A percentile compares a stretch with the other conserved stretches of the same genome.
Evolutionary conservation across 2,797 vertebrate genomes (phyloP).

Genomic region (Enteromius fasciolatus): DNA sequence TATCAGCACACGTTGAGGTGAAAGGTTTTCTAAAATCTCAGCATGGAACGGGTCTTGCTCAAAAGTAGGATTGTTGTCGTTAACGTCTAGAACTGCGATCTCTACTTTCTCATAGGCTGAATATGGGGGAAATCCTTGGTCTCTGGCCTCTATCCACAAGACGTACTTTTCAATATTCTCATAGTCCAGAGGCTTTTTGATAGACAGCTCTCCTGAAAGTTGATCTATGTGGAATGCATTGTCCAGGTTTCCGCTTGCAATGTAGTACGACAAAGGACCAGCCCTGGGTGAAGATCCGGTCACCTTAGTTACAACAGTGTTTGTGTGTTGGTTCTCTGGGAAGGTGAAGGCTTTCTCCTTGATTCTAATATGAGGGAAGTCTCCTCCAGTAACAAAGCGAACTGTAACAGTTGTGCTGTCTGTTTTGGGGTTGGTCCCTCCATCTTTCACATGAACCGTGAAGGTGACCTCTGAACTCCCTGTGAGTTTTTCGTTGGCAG

Average conservation of each 20-base stretch:
- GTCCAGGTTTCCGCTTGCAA: conserved; percentile 94
- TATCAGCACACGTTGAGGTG: conserved; percentile 84
- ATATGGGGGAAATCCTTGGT: conserved; percentile 94
- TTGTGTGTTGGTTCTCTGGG: conserved; percentile 87
- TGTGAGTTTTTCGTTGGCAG: conserved; percentile 81
- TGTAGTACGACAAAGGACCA: conserved; percentile 90
- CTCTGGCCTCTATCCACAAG: conserved; percentile 94
- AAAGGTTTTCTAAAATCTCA: conserved; percentile 90
- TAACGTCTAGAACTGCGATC: conserved; percentile 87
- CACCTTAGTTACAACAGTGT: conserved; percentile 86
- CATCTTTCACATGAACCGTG: conserved; percentile 90
- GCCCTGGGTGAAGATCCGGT: conserved; percentile 87
- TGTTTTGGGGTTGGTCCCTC: conserved; percentile 83
- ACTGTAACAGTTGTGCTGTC: conserved; percentile 96
- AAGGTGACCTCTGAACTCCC: conserved; percentile 91
- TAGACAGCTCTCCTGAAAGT: conserved; percentile 89
- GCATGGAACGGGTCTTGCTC: conserved; percentile 88
- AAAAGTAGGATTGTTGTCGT: conserved; percentile 91
- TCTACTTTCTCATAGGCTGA: conserved; percentile 94
- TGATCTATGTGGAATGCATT: conserved; percentile 91
- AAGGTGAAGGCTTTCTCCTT: conserved; percentile 87
- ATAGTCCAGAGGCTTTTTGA: conserved; percentile 86
- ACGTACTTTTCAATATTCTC: conserved; percentile 92
- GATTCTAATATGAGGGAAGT: conserved; percentile 88
- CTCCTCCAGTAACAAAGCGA: conserved; percentile 87